phyloP scores from a whole-genome alignment of 2,888 invertebrate genomes.

The Hypselothyrea guttata region DNA sequence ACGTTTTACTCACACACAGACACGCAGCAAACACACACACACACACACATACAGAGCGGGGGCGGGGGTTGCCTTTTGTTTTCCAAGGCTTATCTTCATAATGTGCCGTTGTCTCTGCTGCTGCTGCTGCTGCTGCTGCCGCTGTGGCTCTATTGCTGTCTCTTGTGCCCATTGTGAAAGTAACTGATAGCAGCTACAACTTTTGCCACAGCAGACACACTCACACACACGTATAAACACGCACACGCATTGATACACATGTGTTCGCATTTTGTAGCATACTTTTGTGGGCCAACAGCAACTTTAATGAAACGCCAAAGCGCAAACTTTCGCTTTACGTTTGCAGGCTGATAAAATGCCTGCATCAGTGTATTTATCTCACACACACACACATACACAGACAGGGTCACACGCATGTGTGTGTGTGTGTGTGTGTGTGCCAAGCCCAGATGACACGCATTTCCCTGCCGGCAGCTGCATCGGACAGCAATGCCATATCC shows the following conservation, averaged over 20 bases:
- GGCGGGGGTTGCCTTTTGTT: constrained; percentile 53
- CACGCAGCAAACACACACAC: constrained; percentile 6
- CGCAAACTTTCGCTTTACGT: constrained; percentile 63
- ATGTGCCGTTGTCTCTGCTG: constrained; percentile 56
- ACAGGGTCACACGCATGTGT: constrained; percentile 1
- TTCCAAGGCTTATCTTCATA: constrained; percentile 73
- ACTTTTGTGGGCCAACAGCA: constrained; percentile 59
- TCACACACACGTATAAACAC: constrained; percentile 2
- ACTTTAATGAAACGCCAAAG: constrained; percentile 73
- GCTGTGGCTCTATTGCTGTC: constrained; percentile 46
- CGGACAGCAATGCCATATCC: constrained; percentile 21
- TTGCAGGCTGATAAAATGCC: constrained; percentile 46
- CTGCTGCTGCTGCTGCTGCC: constrained; percentile 11
- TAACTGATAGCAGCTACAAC: constrained; percentile 71
- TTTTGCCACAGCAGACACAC: constrained; percentile 42
- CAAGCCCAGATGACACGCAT: constrained; percentile 26
- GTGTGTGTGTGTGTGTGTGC: too few relatives aligned
- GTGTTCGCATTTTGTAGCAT: constrained; percentile 54
- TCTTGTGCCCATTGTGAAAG: constrained; percentile 57
- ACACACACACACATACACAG: constrained; percentile 14
- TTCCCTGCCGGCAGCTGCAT: constrained; percentile 41
- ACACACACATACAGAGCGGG: not conserved
- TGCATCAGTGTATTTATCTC: constrained; percentile 41
- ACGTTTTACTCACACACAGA: constrained; percentile 50
- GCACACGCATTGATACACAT: not conserved